phyloP scores from a whole-genome alignment of 2,797 vertebrate species.

The Adrianichthys oophorus region DNA sequence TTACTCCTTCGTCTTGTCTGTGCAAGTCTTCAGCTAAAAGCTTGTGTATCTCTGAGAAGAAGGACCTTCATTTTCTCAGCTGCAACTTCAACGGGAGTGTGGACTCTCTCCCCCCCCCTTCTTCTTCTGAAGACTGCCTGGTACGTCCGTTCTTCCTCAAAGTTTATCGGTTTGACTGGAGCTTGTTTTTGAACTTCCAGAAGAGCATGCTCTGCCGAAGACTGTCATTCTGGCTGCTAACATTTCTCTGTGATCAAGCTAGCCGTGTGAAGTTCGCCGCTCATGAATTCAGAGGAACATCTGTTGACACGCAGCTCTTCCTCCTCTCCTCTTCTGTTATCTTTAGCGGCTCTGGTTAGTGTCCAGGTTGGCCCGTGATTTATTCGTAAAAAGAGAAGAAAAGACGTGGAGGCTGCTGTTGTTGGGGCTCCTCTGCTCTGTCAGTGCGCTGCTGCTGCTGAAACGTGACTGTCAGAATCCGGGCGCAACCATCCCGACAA shows the following conservation, averaged over 20 bases:
- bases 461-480: too few species aligned
- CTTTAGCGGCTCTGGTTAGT: too few species aligned
- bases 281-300: constrained; percentile 40
- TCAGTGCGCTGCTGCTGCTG: too few species aligned
- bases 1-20: not conserved
- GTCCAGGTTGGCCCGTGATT: not conserved
- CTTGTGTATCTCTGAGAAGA: constrained; percentile 7
- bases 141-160: constrained; percentile 57
- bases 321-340: not conserved
- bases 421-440: too few species aligned
- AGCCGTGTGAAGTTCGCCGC: too few species aligned
- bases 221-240: too few species aligned
- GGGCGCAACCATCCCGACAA: too few species aligned
- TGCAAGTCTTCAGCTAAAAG: constrained; percentile 12
- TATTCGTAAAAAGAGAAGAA: not conserved
- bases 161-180: not conserved
- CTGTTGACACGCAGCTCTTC: constrained; percentile 29
- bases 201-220: too few species aligned
- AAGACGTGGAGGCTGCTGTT: too few species aligned
- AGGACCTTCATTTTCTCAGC: constrained; percentile 4
- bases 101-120: constrained; percentile 24
- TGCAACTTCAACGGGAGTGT: constrained; percentile 30
- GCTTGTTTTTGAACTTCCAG: too few species aligned
- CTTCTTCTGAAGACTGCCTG: constrained; percentile 51
- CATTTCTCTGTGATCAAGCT: too few species aligned